Evolutionary conservation across 1,140 invertebrate genomes (phyloP).

Genomic region (Caenorhabditis elegans): DNA sequence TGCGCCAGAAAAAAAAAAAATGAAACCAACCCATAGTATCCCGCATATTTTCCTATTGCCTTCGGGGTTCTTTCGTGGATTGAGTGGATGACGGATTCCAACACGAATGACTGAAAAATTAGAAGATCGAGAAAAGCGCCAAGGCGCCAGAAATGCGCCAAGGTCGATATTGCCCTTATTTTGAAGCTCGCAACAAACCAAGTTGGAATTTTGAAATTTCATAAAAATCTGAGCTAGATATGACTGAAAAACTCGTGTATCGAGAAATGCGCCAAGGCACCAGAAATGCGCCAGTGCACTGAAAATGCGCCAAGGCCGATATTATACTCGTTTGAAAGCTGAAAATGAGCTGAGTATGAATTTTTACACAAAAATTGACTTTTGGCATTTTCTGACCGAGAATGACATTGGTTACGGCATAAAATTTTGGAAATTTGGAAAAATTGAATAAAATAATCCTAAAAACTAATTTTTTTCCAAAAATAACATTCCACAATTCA

Average conservation of each 20-base stretch:
- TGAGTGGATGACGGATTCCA: conserved; percentile 34
- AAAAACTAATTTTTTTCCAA: background rate
- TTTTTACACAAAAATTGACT: too few species aligned
- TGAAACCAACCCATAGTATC: conserved; percentile 33
- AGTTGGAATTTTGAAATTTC: too few species aligned
- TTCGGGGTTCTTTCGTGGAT: background rate
- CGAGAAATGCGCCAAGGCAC: background rate
- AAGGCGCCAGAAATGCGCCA: background rate
- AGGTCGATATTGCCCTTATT: too few species aligned
- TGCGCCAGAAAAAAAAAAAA: background rate
- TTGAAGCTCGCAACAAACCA: too few species aligned
- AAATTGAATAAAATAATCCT: too few species aligned
- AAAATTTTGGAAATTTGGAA: too few species aligned
- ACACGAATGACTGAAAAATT: background rate
- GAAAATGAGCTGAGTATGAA: too few species aligned
- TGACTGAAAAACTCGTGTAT: background rate
- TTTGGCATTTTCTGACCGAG: too few species aligned
- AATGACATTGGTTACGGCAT: too few species aligned
- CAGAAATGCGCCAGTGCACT: background rate
- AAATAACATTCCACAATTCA: too few species aligned
- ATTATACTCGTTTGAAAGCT: too few species aligned
- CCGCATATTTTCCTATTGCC: background rate
- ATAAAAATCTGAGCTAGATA: background rate
- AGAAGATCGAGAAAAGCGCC: background rate
- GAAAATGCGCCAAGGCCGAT: too few species aligned